Evolutionary conservation across 1,140 invertebrate genomes (phyloP).

Genomic region (Mylabris phalerata): DNA sequence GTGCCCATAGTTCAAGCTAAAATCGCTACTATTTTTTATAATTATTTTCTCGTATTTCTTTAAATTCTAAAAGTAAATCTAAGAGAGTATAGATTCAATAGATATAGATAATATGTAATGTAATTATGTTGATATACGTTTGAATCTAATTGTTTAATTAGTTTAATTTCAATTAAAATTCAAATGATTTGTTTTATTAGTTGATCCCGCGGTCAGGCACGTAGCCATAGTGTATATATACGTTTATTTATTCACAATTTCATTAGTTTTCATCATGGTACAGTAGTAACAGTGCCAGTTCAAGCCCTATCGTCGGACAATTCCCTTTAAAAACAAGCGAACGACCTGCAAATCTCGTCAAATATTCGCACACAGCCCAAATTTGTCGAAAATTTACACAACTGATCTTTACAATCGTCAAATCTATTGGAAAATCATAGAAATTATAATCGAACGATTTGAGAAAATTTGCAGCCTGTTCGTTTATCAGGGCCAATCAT

Average conservation of each 20-base stretch:
- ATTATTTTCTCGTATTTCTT: too few relatives aligned
- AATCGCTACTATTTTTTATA: slow-evolving; percentile 23
- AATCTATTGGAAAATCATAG: too few relatives aligned
- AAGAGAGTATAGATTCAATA: slow-evolving; percentile 29
- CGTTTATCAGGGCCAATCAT: too few relatives aligned
- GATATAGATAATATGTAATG: slow-evolving; percentile 34
- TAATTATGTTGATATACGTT: slow-evolving; percentile 38
- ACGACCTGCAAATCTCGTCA: too few relatives aligned
- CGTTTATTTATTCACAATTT: slow-evolving; percentile 21
- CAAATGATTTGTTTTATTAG: slow-evolving; percentile 39
- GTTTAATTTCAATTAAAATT: slow-evolving; percentile 28
- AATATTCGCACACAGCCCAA: too few relatives aligned
- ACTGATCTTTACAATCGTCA: too few relatives aligned
- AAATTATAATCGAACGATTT: too few relatives aligned
- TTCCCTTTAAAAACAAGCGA: too few relatives aligned
- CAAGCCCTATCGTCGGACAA: slow-evolving; percentile 22
- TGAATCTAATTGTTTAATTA: slow-evolving; percentile 37
- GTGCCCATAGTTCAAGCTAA: slow-evolving; percentile 45
- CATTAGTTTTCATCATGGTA: background rate
- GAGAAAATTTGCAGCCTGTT: background rate
- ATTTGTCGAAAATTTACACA: too few relatives aligned
- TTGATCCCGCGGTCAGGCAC: slow-evolving; percentile 44
- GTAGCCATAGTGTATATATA: slow-evolving; percentile 32
- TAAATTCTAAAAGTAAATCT: slow-evolving; percentile 34
- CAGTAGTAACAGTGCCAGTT: slow-evolving; percentile 36